These are phyloP conservation scores for Aldrovandia affinis DNA, from an alignment of 2,797 vertebrate species.

Conservation along the genomic window DNA sequence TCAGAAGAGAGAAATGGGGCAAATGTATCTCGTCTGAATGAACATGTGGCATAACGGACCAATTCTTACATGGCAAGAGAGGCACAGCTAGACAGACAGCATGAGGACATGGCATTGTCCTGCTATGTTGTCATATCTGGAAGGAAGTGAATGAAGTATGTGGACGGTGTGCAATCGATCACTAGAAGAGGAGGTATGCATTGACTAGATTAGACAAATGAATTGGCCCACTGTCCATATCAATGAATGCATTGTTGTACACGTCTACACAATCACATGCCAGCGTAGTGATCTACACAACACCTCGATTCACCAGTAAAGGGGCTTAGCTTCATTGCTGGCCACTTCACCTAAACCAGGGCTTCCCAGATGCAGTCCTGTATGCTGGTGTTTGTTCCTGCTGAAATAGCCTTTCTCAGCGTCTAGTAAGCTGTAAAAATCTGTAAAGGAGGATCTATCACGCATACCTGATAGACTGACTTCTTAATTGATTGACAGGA, in stretches of 20 bases:
- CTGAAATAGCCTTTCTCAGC: too few relatives aligned
- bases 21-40: too few relatives aligned
- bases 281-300: not conserved
- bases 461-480: too few relatives aligned
- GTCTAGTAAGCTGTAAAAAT: too few relatives aligned
- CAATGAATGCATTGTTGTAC: not conserved
- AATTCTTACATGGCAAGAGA: not conserved
- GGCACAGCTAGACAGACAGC: not conserved
- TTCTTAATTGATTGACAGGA: too few relatives aligned
- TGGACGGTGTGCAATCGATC: not conserved
- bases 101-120: not conserved
- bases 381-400: too few relatives aligned
- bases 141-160: not conserved
- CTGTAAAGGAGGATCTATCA: too few relatives aligned
- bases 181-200: not conserved
- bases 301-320: not conserved
- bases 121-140: not conserved
- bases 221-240: not conserved
- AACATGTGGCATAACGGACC: not conserved
- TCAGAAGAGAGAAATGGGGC: too few relatives aligned
- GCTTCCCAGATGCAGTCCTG: not conserved
- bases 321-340: not conserved
- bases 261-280: not conserved
- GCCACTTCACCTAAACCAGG: not conserved
- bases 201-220: not conserved